Base-by-base conservation (phyloP, 1,140 invertebrate genomes). In the Brachionus koreanus region DNA sequence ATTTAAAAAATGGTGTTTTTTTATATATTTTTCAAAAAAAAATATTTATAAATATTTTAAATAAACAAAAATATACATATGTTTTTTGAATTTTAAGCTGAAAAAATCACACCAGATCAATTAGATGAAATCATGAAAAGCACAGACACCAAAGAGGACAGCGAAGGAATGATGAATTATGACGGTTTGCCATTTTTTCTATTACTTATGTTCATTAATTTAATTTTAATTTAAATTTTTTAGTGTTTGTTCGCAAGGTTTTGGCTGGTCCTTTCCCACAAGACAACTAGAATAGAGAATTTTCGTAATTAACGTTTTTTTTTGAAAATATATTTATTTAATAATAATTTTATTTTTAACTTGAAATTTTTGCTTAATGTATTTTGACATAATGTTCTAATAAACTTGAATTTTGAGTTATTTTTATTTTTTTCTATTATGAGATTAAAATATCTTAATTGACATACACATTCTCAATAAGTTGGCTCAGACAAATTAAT, bases 211-310 rank as follows among this genome's bases (percentile, higher is more conserved):
- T 23, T 67, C 2, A 65, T 13, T 25, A 12, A 9, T 46, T 72
- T 82, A 39, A 43, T 82, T 29, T 49, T 13, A 82, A 65, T 33
- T 25, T 7, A 37, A 0, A 63, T 16, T 37, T 81, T 81, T 33
- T 37, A 82, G 79, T 33, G 1, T 83, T 83, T 83, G 82, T 83
- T 57, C 43, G 57, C 13, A 83, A 83, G 74, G 65, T 83, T 10
- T 29, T 83, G 13, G 82, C 82, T 74, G 82, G 82, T 39, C 82
- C 82, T 49, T 83, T 83, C 57, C 82, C 82, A 43, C 33, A 23
- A 39, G 49, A 79, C n/a, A 42, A 79, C 19, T 57, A 79, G 10
- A 79, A 9, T 12, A 61, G 25, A 46, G 23, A 74, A 74, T 46
- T 39, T 37, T 72, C 43, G 39, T 74, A 43, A 46, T 46, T 46